Percentiles rank a stretch among this genome's conserved stretches.
Conservation (phyloP, 1,140 invertebrate genomes). For the Philotrypesis tridentata region DNA sequence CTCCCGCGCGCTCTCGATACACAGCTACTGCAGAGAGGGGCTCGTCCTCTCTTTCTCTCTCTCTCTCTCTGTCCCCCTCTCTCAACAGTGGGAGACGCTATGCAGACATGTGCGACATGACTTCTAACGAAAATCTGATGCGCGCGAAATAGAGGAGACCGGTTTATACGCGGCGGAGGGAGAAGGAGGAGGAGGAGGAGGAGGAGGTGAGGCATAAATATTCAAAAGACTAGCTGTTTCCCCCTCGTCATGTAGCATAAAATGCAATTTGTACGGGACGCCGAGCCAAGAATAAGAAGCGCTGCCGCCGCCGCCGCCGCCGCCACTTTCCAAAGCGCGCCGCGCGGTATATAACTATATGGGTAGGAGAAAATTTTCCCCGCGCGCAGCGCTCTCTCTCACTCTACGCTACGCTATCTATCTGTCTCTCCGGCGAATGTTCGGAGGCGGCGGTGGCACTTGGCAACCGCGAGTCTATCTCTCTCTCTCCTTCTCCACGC, state of each 20-base stretch:
- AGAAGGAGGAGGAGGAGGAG: neutral
- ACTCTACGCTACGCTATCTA: neutral
- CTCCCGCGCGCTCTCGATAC: no score
- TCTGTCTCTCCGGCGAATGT: neutral
- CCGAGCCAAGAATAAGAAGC: conserved; percentile 34
- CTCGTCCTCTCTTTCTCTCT: no score
- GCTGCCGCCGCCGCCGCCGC: neutral
- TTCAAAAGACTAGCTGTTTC: conserved; percentile 9
- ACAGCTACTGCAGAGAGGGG: no score
- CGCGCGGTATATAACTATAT: no score
- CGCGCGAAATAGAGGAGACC: neutral
- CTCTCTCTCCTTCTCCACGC: neutral
- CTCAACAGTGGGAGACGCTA: no score
- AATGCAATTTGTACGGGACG: conserved; percentile 30
- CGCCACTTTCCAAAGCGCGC: neutral
- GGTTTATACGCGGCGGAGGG: neutral
- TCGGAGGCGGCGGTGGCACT: conserved; percentile 11
- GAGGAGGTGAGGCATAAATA: conserved; percentile 4
- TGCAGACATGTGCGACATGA: no score
- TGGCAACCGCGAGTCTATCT: conserved; percentile 24
- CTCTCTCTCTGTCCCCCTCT: no score
- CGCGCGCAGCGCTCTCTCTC: neutral
- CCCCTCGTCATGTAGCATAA: conserved; percentile 28
- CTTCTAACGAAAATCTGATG: neutral
- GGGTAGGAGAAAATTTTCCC: conserved; percentile 1